A percentile compares a stretch with the other conserved stretches of the same genome.
These are phyloP conservation scores for Napeogenes inachia DNA, from an alignment of 2,888 invertebrate genomes.

Conservation along the genomic window DNA sequence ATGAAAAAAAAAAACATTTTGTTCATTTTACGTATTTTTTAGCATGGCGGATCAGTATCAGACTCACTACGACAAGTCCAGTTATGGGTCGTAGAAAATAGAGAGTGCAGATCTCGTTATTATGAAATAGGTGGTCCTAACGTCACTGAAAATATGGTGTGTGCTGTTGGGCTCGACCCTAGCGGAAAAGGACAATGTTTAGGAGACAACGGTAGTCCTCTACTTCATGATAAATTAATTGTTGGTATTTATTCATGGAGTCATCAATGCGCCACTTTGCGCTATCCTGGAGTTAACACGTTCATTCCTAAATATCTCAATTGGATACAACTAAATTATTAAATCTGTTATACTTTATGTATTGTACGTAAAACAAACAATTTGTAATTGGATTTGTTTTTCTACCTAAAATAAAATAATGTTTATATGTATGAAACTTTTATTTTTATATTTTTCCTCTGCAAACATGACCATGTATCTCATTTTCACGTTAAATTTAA, in stretches of 20 bases:
- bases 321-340: not conserved
- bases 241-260: slow-evolving; percentile 33
- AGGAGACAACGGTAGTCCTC: slow-evolving; percentile 56
- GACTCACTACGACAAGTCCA: slow-evolving; percentile 28
- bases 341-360: too few species aligned
- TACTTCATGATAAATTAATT: slow-evolving; percentile 46
- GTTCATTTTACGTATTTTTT: slow-evolving; percentile 32
- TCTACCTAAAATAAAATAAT: too few species aligned
- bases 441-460: too few species aligned
- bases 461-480: too few species aligned
- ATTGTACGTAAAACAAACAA: too few species aligned
- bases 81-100: slow-evolving; percentile 42
- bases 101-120: slow-evolving; percentile 39
- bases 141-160: slow-evolving; percentile 50
- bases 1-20: too few species aligned
- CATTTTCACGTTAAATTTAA: too few species aligned
- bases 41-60: slow-evolving; percentile 36
- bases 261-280: not conserved
- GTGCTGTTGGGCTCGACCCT: slow-evolving; percentile 50
- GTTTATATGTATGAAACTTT: too few species aligned
- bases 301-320: not conserved
- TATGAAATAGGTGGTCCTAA: slow-evolving; percentile 23
- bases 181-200: slow-evolving; percentile 59
- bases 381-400: too few species aligned
- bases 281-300: slow-evolving; percentile 1